phyloP scores from a whole-genome alignment of 2,888 invertebrate species.

The Apotomis capreana region DNA sequence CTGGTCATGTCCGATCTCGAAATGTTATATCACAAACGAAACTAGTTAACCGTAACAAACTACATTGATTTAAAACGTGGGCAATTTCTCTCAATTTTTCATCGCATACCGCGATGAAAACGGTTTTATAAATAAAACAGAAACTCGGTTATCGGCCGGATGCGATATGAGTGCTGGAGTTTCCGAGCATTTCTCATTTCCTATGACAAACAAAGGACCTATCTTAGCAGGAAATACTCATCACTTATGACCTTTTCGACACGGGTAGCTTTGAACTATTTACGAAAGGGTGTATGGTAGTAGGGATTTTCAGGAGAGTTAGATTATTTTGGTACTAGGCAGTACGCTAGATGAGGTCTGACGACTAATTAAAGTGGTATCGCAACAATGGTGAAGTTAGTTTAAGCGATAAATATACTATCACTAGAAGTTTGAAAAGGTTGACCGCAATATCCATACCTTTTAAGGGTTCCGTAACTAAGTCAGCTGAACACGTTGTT shows the following conservation, averaged over 20 bases:
- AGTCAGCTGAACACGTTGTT: too few species aligned
- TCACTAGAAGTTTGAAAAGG: too few species aligned
- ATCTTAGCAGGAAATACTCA: not conserved
- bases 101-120: constrained; percentile 8
- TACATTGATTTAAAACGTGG: not conserved
- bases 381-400: not conserved
- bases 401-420: too few species aligned
- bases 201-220: not conserved
- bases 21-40: not conserved
- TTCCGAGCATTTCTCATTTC: constrained; percentile 1
- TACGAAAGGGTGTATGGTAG: not conserved
- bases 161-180: constrained; percentile 18
- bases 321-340: not conserved
- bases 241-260: not conserved
- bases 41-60: not conserved
- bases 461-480: too few species aligned
- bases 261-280: not conserved
- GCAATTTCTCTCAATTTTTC: constrained; percentile 13
- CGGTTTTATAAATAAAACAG: constrained; percentile 18
- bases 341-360: not conserved
- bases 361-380: constrained; percentile 17
- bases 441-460: too few species aligned
- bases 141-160: constrained; percentile 22
- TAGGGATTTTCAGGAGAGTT: not conserved
- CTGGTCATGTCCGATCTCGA: too few species aligned